A percentile compares a stretch with the other conserved stretches of the same genome.
Conservation (phyloP, 2,113 vertebrate genomes). For the Etia nguti region DNA sequence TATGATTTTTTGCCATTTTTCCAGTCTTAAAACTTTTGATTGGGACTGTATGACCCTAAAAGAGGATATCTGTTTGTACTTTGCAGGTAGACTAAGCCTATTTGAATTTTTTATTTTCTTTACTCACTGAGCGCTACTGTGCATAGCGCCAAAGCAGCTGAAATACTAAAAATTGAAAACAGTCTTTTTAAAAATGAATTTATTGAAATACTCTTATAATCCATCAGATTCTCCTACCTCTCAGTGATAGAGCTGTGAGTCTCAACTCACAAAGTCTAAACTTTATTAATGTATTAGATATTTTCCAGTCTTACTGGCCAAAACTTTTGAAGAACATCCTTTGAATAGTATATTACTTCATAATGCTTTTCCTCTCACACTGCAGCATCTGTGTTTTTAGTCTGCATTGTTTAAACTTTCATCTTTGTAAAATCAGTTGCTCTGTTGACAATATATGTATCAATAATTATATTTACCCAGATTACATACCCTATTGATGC, state of each 20-base stretch:
- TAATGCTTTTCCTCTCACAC: background rate
- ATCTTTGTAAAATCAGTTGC: background rate
- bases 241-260: background rate
- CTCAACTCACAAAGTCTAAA: background rate
- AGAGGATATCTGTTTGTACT: background rate
- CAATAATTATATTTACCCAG: background rate
- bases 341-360: background rate
- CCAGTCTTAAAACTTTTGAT: background rate
- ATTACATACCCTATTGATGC: background rate
- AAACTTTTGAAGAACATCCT: background rate
- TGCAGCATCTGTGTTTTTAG: background rate
- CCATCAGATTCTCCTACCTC: background rate
- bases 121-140: background rate
- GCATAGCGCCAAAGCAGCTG: background rate
- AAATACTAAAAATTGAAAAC: background rate
- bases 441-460: background rate
- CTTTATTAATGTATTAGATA: background rate
- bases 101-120: background rate
- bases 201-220: background rate
- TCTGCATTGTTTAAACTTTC: background rate
- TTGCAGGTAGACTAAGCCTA: background rate
- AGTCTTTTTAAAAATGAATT: fast-evolving
- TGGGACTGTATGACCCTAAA: background rate
- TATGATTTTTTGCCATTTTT: background rate
- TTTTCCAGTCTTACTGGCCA: background rate